Evolutionary conservation across 2,113 vertebrate species (phyloP).

Genomic region (Apteryx owenii): DNA sequence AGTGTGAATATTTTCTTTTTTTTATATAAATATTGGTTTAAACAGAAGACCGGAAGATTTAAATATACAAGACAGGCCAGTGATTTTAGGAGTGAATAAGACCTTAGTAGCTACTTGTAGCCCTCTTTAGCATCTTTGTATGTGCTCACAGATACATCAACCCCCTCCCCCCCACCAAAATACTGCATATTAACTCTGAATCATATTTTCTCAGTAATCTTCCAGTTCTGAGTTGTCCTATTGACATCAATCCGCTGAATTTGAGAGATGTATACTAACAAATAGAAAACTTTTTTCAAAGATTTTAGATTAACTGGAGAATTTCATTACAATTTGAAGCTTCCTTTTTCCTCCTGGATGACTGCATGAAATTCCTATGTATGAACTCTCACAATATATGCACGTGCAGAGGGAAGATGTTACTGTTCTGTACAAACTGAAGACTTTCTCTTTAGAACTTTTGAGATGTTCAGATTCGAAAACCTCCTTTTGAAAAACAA

Average conservation of each 20-base stretch:
- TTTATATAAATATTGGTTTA: slow-evolving; percentile 64
- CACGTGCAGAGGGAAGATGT: not conserved
- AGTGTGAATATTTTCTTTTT: slow-evolving; percentile 54
- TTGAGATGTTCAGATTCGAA: not conserved
- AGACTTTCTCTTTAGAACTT: not conserved
- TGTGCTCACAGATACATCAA: not conserved
- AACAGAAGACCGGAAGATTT: slow-evolving; percentile 37
- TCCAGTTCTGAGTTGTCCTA: not conserved
- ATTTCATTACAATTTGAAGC: not conserved
- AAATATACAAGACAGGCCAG: slow-evolving; percentile 1
- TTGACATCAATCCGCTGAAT: not conserved
- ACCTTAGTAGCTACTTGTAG: slow-evolving; percentile 50
- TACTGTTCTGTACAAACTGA: not conserved
- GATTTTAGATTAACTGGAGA: not conserved
- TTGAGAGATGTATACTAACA: not conserved
- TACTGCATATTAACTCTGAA: not conserved
- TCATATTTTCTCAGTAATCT: not conserved
- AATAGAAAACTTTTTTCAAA: not conserved
- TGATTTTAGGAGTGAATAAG: slow-evolving; percentile 46
- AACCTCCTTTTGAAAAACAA: not conserved
- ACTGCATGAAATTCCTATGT: not conserved
- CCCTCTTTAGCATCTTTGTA: slow-evolving; percentile 49
- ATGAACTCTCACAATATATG: not conserved
- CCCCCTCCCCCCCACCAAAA: not conserved
- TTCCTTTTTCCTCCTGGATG: not conserved